Evolutionary conservation across 2,113 vertebrate genomes (phyloP), one percentile per base, ranked within the genome.

Genomic region (Paradoxurus hermaphroditus): DNA sequence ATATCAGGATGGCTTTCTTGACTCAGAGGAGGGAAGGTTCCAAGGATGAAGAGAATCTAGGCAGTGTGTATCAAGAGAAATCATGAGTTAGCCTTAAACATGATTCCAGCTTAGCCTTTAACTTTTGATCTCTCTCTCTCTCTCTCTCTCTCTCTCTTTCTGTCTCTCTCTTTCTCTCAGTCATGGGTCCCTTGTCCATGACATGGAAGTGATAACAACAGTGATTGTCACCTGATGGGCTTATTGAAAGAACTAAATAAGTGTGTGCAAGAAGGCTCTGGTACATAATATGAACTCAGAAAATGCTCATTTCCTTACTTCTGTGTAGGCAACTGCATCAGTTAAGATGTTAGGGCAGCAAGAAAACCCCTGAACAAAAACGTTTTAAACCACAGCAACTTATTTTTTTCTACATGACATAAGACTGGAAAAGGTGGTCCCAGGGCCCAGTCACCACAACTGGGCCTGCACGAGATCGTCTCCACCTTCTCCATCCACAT

Each of bases 81-180:
- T 13, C 29, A 44, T 0, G 16, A 56, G 29, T 12, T 4, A 59
- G 0, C 4, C 15, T 4, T 13, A 29, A 14, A 25, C 3, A 23
- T 63, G 16, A 53, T 15, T 27, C 53, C 7, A 34, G 34, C 62
- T 91, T 67, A 18, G 5, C 11, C 21, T 84, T 49, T 5, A 70
- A 12, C 34, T 59, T 3, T 23, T 11, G 9, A 9, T 41, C 16
- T 73, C 34, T 67, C 6, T 67, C 4, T 65, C 29, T 73, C 15
- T 67, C 6, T 67, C 16, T 73, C 31, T 67, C 2, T 67, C 12
- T 73, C 31, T n/a, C 6, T 67, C 16, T 73, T 15, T 67, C 2
- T 67, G 8, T 73, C 63, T 67, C 6, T 67, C 63, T 39, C 9
- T 29, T 21, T 59, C 56, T 59, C 34, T 77, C 11, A 19, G 51